phyloP scores from a whole-genome alignment of 2,888 invertebrate genomes.

The Orthonevra nobilis region DNA sequence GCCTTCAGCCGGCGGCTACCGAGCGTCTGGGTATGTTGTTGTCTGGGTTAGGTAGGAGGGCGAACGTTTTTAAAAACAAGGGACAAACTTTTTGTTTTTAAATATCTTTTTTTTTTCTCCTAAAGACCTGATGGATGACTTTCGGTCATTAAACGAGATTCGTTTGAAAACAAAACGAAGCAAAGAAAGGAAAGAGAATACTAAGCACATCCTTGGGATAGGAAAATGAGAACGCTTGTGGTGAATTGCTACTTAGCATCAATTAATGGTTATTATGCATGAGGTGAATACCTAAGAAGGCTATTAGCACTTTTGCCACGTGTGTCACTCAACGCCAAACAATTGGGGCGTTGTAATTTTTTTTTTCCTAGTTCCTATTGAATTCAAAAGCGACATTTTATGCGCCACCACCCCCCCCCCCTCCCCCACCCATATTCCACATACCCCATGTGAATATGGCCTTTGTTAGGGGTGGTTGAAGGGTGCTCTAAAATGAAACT shows the following conservation, averaged over 20 bases:
- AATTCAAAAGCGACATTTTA: too few relatives aligned
- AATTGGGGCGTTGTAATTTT: too few relatives aligned
- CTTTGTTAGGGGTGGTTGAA: not conserved
- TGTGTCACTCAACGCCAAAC: conserved; percentile 19
- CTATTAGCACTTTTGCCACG: conserved; percentile 54
- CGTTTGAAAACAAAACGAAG: conserved; percentile 47
- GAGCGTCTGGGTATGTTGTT: not conserved
- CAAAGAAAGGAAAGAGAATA: too few relatives aligned
- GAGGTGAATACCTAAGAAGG: conserved; percentile 49
- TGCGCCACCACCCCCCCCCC: too few relatives aligned
- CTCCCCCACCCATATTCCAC: too few relatives aligned
- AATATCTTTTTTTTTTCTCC: conserved; percentile 10
- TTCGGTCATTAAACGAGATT: conserved; percentile 50
- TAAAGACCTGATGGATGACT: conserved; percentile 45
- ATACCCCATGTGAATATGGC: not conserved
- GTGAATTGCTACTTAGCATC: conserved; percentile 66
- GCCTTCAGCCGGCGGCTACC: not conserved
- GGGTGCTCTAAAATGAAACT: conserved; percentile 58
- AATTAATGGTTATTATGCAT: conserved; percentile 56
- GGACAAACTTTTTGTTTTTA: conserved; percentile 14
- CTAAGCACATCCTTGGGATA: conserved; percentile 52
- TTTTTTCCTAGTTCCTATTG: too few relatives aligned
- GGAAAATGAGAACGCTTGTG: conserved; percentile 52
- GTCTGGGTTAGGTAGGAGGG: not conserved
- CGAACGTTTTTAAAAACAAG: not conserved